Evolutionary conservation across 92 coral and sea anemone genomes (phyloP).

Genomic region (Zoanthus sociatus): DNA sequence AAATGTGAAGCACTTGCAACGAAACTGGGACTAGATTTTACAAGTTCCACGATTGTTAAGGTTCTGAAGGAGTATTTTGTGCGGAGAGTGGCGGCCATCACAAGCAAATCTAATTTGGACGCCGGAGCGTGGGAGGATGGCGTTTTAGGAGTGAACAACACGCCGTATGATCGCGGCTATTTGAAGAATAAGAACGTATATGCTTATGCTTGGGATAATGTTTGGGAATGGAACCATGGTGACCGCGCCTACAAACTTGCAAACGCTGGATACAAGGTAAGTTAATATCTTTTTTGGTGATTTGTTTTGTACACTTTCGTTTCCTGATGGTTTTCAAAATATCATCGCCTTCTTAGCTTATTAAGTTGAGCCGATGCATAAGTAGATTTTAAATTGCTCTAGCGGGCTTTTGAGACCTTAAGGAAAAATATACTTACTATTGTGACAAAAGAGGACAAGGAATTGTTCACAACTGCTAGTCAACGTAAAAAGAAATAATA

Average conservation of each 20-base stretch:
- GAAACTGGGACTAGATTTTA: constrained; percentile 81
- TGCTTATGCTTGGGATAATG: constrained; percentile 98
- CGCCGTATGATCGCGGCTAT: constrained; percentile 79
- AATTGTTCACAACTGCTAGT: too few species aligned
- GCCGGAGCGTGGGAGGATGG: constrained; percentile 99
- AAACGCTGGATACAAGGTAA: constrained; percentile 85
- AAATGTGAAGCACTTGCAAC: constrained; percentile 80
- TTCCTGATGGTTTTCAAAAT: too few species aligned
- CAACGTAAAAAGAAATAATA: too few species aligned
- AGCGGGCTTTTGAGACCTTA: too few species aligned
- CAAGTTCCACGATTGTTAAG: constrained; percentile 85
- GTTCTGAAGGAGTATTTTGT: constrained; percentile 93
- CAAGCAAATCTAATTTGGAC: constrained; percentile 78
- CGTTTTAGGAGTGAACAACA: constrained; percentile 83
- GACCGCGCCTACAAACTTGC: constrained; percentile 92
- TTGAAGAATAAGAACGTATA: constrained; percentile 81
- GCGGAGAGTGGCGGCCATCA: constrained; percentile 82
- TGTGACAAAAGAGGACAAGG: too few species aligned
- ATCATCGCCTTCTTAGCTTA: too few species aligned
- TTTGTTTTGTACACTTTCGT: too few species aligned
- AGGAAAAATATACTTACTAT: too few species aligned
- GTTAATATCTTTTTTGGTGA: too few species aligned
- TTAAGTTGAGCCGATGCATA: too few species aligned
- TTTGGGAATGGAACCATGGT: constrained; percentile 97
- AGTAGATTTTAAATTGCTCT: too few species aligned